Percentiles rank a stretch among this genome's conserved stretches.
Conservation (phyloP, 2,888 invertebrate genomes). For the Drepanosiphum platanoidis region DNA sequence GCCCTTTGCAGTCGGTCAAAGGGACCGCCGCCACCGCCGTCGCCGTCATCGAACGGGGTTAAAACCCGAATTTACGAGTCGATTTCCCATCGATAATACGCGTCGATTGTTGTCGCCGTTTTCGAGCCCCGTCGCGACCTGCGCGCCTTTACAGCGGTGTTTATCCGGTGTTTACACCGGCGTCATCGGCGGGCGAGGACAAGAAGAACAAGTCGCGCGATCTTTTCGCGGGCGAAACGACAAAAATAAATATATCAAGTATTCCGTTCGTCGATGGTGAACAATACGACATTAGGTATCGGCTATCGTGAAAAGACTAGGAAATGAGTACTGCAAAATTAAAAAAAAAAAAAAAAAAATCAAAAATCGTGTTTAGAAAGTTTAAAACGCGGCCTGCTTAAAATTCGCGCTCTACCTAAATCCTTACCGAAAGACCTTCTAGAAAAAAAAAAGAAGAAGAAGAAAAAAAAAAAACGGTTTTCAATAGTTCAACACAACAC, state of each 20-base stretch:
- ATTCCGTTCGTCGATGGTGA: no score
- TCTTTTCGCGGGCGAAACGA: no score
- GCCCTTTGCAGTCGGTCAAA: conserved; percentile 19
- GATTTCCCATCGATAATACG: conserved; percentile 20
- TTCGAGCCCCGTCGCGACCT: no score
- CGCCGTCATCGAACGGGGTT: conserved; percentile 37
- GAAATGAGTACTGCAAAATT: no score
- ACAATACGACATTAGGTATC: background rate
- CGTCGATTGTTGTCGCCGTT: conserved; percentile 21
- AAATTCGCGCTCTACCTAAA: background rate
- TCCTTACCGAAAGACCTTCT: background rate
- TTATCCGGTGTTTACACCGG: no score
- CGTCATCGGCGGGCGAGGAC: background rate
- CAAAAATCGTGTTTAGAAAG: background rate
- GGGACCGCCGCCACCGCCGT: conserved; percentile 8
- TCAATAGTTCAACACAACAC: no score
- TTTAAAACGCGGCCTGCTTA: background rate
- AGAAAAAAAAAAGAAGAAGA: background rate
- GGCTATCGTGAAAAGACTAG: background rate
- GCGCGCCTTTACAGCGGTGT: no score
- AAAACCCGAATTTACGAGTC: conserved; percentile 35
- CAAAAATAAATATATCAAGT: no score
- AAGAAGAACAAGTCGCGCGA: no score
- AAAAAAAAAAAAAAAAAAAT: no score
- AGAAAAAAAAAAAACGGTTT: no score